Percentiles rank a stretch among this genome's conserved stretches.
These are phyloP conservation scores for Oceanodroma tethys DNA, from an alignment of 2,113 vertebrate species.

Conservation along the genomic window DNA sequence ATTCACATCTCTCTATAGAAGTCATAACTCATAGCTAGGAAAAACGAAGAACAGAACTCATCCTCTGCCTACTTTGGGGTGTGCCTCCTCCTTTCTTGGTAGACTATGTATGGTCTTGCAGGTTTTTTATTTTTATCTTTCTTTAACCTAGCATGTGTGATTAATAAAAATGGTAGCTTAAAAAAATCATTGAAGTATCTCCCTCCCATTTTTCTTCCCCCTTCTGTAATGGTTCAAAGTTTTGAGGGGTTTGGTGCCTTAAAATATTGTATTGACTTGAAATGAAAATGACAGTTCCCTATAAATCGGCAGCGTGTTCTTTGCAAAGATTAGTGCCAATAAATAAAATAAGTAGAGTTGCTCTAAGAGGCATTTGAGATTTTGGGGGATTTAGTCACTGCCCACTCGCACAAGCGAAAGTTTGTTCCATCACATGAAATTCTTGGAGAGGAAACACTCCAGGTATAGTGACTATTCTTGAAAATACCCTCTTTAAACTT, in stretches of 20 bases:
- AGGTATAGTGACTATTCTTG: neutral
- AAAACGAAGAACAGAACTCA: neutral
- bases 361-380: neutral
- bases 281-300: neutral
- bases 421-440: neutral
- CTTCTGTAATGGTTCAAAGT: neutral
- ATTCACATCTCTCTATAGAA: constrained; percentile 11
- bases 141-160: neutral
- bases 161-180: neutral
- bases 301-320: neutral
- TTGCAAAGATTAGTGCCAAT: neutral
- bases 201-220: neutral
- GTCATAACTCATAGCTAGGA: constrained; percentile 23
- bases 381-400: neutral
- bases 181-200: neutral
- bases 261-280: neutral
- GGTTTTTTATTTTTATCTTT: neutral
- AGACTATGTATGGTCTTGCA: neutral
- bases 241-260: neutral
- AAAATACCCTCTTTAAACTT: neutral
- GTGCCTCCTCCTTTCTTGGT: neutral
- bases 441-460: neutral
- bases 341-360: neutral
- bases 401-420: neutral
- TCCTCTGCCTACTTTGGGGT: neutral